Evolutionary conservation across 2,797 vertebrate species (phyloP).

Genomic region (Catamblyrhynchus diadema): DNA sequence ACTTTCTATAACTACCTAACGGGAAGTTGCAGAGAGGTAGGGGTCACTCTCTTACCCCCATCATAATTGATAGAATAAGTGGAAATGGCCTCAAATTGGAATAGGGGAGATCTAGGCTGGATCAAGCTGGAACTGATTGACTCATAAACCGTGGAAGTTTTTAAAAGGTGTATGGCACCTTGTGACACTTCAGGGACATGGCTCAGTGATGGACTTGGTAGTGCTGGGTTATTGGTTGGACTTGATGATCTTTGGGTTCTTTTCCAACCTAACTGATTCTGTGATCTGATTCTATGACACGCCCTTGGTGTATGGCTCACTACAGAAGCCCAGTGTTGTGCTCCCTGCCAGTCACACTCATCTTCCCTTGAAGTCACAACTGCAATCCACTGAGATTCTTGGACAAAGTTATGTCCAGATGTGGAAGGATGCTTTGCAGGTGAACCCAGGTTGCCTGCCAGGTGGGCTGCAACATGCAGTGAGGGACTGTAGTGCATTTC

Average conservation of each 20-base stretch:
- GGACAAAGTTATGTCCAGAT: not conserved
- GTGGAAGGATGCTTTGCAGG: not conserved
- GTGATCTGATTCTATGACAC: not conserved
- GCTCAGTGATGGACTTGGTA: not conserved
- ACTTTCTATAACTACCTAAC: not conserved
- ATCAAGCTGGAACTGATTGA: not conserved
- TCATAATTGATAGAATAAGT: not conserved
- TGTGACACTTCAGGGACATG: not conserved
- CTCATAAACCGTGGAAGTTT: not conserved
- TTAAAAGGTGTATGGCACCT: not conserved
- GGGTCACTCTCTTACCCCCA: not conserved
- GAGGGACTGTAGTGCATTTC: not conserved
- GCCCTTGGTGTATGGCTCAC: fast-evolving
- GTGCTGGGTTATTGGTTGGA: not conserved
- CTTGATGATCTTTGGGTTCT: not conserved
- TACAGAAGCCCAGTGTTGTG: not conserved
- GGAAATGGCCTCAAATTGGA: not conserved
- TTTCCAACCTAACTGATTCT: not conserved
- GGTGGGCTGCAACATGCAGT: fast-evolving
- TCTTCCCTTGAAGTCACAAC: not conserved
- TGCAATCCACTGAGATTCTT: not conserved
- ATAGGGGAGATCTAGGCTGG: not conserved
- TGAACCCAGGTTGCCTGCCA: not conserved
- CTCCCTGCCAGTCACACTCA: fast-evolving
- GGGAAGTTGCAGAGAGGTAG: not conserved